Evolutionary conservation across 2,113 vertebrate genomes (phyloP), one percentile per base, ranked within the genome.

Genomic region (Thalassarche chlororhynchos): DNA sequence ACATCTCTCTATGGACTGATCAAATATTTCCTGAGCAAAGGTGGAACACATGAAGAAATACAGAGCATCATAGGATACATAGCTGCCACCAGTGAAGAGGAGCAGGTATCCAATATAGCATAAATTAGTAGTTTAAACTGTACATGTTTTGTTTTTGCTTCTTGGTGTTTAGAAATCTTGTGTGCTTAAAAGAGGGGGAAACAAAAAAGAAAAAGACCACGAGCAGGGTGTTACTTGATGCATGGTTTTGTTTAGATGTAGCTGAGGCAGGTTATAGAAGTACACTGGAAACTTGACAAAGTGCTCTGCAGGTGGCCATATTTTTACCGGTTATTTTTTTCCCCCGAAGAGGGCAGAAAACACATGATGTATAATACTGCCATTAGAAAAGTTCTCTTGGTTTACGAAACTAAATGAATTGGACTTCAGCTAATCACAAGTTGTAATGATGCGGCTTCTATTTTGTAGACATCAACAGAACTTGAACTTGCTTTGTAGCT

Each of bases 11-110:
- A 98, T 69, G 99, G 99, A 75, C 98, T 99, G 38, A 98, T 99
- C 94, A 99, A 99, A 76, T 99, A 99, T 96, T 99, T 99, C 98
- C 98, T 99, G 94, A 99, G 99, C 98, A 99, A 99, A 98, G 99
- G 99, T 83, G 99, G 99, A 94, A 98, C 98, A 5, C 99, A 99
- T 96, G 99, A 99, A 68, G 99, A 99, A 97, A 98, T 99, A 98
- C 99, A 99, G 86, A 99, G 99, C 98, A 98, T 99, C 57, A 97
- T 99, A 96, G 99, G 99, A 98, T 99, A 99, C 71, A 98, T 99
- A 23, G 98, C 99, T 92, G 99, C 99, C 86, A 99, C 98, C 32
- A 99, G 93, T 93, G 99, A 99, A 3, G 99, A 99, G 95, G 99
- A 99, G 25, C 99, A 99, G 99, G 99, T 99, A 91, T 96, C 55